Conservation (phyloP, 2,113 vertebrate genomes). For the Delphinus delphis region DNA sequence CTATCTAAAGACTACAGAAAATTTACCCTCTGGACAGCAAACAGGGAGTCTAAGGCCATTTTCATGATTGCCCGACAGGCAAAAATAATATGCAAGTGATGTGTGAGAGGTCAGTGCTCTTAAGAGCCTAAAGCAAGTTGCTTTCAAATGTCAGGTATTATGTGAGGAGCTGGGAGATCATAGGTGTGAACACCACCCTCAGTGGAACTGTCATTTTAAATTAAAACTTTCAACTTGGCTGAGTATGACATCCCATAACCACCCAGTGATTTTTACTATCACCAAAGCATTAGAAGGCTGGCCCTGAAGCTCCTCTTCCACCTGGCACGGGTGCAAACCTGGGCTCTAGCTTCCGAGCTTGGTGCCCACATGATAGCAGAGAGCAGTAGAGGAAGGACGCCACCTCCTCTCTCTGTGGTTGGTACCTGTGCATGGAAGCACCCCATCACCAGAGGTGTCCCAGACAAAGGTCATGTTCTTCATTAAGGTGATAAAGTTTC, state of each 20-base stretch:
- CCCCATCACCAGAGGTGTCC: neutral
- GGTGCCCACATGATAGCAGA: neutral
- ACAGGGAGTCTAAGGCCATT: neutral
- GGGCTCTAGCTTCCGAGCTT: neutral
- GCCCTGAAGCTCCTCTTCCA: neutral
- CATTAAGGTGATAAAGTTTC: conserved; percentile 59
- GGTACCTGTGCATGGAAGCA: neutral
- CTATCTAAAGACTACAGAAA: conserved; percentile 13
- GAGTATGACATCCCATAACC: neutral
- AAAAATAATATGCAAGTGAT: neutral
- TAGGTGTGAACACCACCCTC: neutral
- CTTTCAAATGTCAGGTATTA: neutral
- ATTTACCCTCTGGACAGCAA: neutral
- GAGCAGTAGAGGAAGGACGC: neutral
- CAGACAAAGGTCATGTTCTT: conserved; percentile 72
- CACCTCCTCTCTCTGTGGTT: neutral
- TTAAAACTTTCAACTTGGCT: neutral
- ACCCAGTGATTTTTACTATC: conserved; percentile 38
- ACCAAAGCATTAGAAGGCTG: neutral
- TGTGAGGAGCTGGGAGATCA: neutral
- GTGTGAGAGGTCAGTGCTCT: neutral
- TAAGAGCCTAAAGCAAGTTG: neutral
- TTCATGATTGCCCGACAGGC: neutral
- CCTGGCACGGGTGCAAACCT: neutral
- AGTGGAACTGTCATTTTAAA: conserved; percentile 14